Conservation (phyloP, 2,113 vertebrate genomes). For the Clarias macrocephalus region DNA sequence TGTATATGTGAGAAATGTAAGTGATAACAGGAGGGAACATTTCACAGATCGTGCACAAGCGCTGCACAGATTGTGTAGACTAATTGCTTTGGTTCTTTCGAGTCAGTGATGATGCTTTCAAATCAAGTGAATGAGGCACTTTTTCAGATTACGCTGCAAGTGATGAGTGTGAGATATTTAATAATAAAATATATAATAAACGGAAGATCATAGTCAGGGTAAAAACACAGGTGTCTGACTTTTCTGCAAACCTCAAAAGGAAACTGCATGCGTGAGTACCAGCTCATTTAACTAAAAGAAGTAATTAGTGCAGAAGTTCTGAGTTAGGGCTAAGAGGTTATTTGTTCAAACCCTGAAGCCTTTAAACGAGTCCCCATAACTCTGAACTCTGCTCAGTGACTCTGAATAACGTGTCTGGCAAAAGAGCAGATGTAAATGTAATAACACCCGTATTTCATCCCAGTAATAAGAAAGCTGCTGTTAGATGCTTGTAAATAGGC, state of each 20-base stretch:
- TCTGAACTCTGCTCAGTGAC: neutral
- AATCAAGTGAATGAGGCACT: no score
- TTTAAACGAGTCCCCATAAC: neutral
- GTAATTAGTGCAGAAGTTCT: neutral
- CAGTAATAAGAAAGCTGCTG: neutral
- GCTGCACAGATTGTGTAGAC: neutral
- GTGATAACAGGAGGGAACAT: neutral
- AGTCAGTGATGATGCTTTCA: neutral
- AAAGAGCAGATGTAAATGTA: conserved; percentile 12
- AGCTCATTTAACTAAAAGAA: neutral
- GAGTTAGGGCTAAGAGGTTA: neutral
- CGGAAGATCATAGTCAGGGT: neutral
- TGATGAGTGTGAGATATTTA: neutral
- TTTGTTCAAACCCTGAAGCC: neutral
- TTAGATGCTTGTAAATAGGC: neutral
- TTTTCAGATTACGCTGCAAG: neutral
- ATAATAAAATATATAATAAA: neutral
- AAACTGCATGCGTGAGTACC: neutral
- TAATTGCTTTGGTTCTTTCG: neutral
- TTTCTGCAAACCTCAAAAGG: neutral
- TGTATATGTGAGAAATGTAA: no score
- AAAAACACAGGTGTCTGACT: neutral
- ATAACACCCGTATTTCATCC: neutral
- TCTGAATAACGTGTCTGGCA: conserved; percentile 1
- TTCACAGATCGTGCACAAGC: neutral